Evolutionary conservation across 2,888 invertebrate genomes (phyloP), one percentile per base, ranked within the genome.

Genomic region (Tromatobia lineatoria): DNA sequence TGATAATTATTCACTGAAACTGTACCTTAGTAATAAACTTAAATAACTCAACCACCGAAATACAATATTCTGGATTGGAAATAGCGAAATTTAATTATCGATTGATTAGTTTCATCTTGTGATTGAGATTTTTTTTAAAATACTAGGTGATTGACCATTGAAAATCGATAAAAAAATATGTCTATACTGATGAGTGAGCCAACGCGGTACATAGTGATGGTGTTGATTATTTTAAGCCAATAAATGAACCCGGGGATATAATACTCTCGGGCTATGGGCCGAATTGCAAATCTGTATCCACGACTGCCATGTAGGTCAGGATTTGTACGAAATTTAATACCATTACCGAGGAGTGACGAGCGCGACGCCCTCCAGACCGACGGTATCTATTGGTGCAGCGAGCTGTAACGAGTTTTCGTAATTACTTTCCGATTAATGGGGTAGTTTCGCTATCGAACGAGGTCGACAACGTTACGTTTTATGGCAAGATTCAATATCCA

Each of bases 291-390:
- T 73, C 57, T 57, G 64, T 42, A 45, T 57, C 52, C 18, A 10
- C 38, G 38, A 64, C 11, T 45, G 25, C 29, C 42, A 73, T 57
- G 57, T 73, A 57, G 71, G 71, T 73, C 71, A 59, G 83, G 83
- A 82, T 88, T 86, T 78, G 80, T 78, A 82, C 82, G 86, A 87
- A 87, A 88, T 88, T 89, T 89, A 89, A 88, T 88, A 87, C 85
- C 87, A 87, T 89, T 88, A 88, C 64, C 79, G 83, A 67, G 59
- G 45, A 80, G 59, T 81, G 80, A 73, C 79, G 78, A 73, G 69
- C 74, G 69, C 80, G 75, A 70, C 50, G 20, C n/a, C 13, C 20
- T 38, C 8, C 34, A 47, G 25, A 69, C 15, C 13, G 38, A 18
- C 11, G 29, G 7, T 34, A 67, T 67, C 67, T 18, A 13, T 47